Conservation (phyloP, 2,113 vertebrate species). For the Taurulus bubalis region DNA sequence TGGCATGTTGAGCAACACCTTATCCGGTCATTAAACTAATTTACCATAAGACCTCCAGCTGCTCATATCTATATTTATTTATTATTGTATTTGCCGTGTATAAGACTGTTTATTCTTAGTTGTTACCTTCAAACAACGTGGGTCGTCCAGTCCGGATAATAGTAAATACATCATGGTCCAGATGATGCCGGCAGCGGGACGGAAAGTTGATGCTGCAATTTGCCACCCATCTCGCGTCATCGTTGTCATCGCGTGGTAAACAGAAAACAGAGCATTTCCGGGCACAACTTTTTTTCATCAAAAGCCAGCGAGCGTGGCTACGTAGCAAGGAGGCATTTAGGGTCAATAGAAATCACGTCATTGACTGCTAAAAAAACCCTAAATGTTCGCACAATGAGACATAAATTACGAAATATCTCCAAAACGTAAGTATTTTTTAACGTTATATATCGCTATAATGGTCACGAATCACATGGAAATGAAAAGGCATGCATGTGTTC, state of each 20-base stretch:
- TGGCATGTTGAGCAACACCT: conserved; percentile 26
- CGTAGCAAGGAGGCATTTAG: too few relatives aligned
- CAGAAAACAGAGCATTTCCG: conserved; percentile 2
- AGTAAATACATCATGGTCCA: not conserved
- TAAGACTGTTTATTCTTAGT: not conserved
- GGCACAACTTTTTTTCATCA: not conserved
- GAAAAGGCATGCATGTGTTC: not conserved
- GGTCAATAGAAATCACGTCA: not conserved
- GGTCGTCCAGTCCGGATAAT: not conserved
- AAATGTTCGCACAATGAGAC: not conserved
- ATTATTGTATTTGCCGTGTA: not conserved
- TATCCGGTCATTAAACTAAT: conserved; percentile 19
- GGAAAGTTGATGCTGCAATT: conserved; percentile 63
- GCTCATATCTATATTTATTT: not conserved
- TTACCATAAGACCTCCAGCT: not conserved
- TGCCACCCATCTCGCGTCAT: conserved; percentile 5
- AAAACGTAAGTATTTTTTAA: too few relatives aligned
- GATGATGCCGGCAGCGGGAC: conserved; percentile 30
- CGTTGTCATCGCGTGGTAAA: not conserved
- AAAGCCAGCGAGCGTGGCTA: not conserved
- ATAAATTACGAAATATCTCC: not conserved
- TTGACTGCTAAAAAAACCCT: not conserved
- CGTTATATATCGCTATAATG: too few relatives aligned
- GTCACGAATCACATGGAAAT: not conserved
- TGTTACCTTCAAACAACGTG: not conserved